These are phyloP conservation scores for Galleria mellonella DNA, from an alignment of 1,140 invertebrate species.

Conservation along the genomic window DNA sequence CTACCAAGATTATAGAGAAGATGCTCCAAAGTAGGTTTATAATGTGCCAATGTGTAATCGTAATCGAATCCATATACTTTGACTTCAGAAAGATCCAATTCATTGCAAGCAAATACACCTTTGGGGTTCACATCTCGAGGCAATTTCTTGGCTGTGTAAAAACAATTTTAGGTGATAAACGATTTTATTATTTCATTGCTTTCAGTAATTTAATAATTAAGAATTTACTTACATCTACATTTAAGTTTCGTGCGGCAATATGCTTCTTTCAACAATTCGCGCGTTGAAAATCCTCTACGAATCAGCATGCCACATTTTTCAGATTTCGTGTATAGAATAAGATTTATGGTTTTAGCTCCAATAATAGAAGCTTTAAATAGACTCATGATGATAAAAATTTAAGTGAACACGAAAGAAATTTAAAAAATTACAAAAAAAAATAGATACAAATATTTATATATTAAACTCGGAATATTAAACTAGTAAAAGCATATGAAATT, in stretches of 20 bases:
- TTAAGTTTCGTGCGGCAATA: conserved; percentile 69
- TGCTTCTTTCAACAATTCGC: conserved; percentile 66
- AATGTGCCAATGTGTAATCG: conserved; percentile 98
- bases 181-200: neutral
- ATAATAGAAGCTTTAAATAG: conserved; percentile 24
- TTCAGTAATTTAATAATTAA: conserved; percentile 1
- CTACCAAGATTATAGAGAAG: conserved; percentile 94
- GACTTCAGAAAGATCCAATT: conserved; percentile 92
- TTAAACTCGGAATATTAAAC: too few species aligned
- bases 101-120: conserved; percentile 98
- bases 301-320: conserved; percentile 19
- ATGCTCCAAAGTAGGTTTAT: conserved; percentile 91
- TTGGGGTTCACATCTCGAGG: conserved; percentile 88
- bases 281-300: conserved; percentile 41
- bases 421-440: neutral
- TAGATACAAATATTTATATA: too few species aligned
- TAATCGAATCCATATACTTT: conserved; percentile 99
- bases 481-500: too few species aligned
- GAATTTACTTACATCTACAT: conserved; percentile 68
- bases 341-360: conserved; percentile 33
- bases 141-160: conserved; percentile 85
- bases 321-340: conserved; percentile 25
- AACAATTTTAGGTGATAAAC: too few species aligned
- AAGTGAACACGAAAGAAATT: neutral
- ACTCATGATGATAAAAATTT: conserved; percentile 28